These are phyloP conservation scores for Eupsilia transversa DNA, from an alignment of 2,888 invertebrate genomes.

Conservation along the genomic window DNA sequence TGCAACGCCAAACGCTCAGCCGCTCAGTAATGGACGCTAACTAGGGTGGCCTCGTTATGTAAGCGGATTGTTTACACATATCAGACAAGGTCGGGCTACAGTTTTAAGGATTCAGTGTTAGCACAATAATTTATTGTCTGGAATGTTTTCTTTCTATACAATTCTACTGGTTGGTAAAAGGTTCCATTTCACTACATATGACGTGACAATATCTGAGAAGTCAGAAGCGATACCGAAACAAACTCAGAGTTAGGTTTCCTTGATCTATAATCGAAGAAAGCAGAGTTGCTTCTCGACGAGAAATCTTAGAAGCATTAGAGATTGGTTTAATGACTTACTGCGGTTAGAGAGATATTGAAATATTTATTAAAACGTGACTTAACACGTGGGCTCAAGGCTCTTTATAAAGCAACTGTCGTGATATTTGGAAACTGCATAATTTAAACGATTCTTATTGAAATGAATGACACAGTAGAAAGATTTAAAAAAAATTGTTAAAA, in stretches of 20 bases:
- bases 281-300: conserved; percentile 30
- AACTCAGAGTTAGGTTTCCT: conserved; percentile 17
- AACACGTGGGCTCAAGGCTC: conserved; percentile 38
- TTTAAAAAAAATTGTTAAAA: neutral
- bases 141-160: conserved; percentile 29
- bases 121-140: conserved; percentile 31
- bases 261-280: conserved; percentile 53
- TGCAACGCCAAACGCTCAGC: conserved; percentile 70
- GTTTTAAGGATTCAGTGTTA: conserved; percentile 63
- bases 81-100: conserved; percentile 77
- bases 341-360: conserved; percentile 54
- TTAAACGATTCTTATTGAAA: conserved; percentile 5
- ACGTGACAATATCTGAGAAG: neutral
- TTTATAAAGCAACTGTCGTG: conserved; percentile 27
- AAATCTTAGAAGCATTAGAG: conserved; percentile 49
- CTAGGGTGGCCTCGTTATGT: conserved; percentile 81
- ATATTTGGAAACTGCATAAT: conserved; percentile 37
- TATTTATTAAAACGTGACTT: conserved; percentile 48
- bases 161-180: neutral
- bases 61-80: conserved; percentile 80
- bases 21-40: conserved; percentile 73
- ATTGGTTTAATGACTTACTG: conserved; percentile 51
- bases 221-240: conserved; percentile 1
- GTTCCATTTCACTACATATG: neutral
- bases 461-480: neutral